These are phyloP conservation scores for Babyrousa celebensis DNA, from an alignment of 2,797 vertebrate species.

Conservation along the genomic window DNA sequence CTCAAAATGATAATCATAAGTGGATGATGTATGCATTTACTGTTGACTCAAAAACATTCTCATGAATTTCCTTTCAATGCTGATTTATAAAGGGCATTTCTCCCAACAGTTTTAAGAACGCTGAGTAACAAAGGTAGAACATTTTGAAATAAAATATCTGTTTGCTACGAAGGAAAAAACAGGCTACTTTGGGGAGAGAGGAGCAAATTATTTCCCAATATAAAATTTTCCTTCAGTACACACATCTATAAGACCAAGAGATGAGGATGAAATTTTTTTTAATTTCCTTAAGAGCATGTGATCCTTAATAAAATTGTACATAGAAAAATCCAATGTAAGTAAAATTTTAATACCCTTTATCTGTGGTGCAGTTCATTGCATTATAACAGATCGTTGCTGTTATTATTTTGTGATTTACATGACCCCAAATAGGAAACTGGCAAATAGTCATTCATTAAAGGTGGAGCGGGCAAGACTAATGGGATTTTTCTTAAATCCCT, in stretches of 20 bases:
- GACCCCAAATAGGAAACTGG: slow-evolving; percentile 39
- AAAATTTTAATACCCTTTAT: slow-evolving; percentile 23
- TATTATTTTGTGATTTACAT: slow-evolving; percentile 54
- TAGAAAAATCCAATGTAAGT: slow-evolving; percentile 49
- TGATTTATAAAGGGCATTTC: slow-evolving; percentile 42
- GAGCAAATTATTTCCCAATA: slow-evolving; percentile 66
- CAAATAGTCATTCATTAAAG: background rate
- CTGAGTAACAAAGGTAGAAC: background rate
- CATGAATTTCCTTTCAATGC: slow-evolving; percentile 54
- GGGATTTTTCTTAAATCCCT: slow-evolving; percentile 60
- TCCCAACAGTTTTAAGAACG: slow-evolving; percentile 25
- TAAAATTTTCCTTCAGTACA: slow-evolving; percentile 66
- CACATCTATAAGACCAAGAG: slow-evolving; percentile 69
- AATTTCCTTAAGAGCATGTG: slow-evolving; percentile 66
- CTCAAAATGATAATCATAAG: slow-evolving; percentile 57
- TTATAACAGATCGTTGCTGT: background rate
- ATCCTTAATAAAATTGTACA: slow-evolving; percentile 53
- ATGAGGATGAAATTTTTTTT: background rate
- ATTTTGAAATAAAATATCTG: slow-evolving; percentile 47
- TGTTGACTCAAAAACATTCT: slow-evolving; percentile 31
- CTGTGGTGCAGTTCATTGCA: background rate
- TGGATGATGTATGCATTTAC: slow-evolving; percentile 10
- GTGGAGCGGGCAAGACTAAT: background rate
- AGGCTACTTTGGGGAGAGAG: background rate
- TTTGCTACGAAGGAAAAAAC: background rate